Evolutionary conservation across 2,797 vertebrate species (phyloP).

Genomic region (Pseudochaenichthys georgianus): DNA sequence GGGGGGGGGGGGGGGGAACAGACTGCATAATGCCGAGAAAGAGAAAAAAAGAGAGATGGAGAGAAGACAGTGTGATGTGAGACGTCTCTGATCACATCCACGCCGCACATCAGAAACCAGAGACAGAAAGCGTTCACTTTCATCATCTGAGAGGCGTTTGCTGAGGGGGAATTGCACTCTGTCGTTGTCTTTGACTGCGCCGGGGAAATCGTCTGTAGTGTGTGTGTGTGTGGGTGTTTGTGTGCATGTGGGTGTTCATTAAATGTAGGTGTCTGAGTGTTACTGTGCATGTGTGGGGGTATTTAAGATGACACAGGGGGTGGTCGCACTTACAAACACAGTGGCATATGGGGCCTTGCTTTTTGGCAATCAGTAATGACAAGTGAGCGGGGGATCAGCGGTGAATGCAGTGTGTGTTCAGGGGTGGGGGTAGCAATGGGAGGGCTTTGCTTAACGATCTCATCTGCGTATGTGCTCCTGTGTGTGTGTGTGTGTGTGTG

Average conservation of each 20-base stretch:
- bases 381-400: slow-evolving; percentile 86
- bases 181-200: slow-evolving; percentile 70
- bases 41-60: slow-evolving; percentile 32
- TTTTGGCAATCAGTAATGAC: slow-evolving; percentile 91
- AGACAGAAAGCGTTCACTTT: slow-evolving; percentile 76
- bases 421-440: slow-evolving; percentile 73
- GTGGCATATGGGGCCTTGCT: slow-evolving; percentile 90
- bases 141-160: slow-evolving; percentile 80
- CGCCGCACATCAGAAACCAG: slow-evolving; percentile 74
- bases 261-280: slow-evolving; percentile 40
- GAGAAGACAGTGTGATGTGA: slow-evolving; percentile 48
- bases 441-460: slow-evolving; percentile 90
- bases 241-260: slow-evolving; percentile 22
- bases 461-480: slow-evolving; percentile 67
- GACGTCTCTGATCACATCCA: slow-evolving; percentile 81
- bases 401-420: slow-evolving; percentile 66
- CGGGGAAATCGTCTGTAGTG: slow-evolving; percentile 57
- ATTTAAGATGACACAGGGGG: slow-evolving; percentile 65
- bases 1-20: slow-evolving; percentile 36
- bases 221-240: slow-evolving; percentile 10
- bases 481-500: too few species aligned
- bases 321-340: slow-evolving; percentile 82
- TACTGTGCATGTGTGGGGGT: slow-evolving; percentile 39
- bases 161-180: slow-evolving; percentile 75
- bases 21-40: slow-evolving; percentile 70